These are phyloP conservation scores for Habroteleia sp. DNA, from an alignment of 2,888 invertebrate species.

Conservation along the genomic window DNA sequence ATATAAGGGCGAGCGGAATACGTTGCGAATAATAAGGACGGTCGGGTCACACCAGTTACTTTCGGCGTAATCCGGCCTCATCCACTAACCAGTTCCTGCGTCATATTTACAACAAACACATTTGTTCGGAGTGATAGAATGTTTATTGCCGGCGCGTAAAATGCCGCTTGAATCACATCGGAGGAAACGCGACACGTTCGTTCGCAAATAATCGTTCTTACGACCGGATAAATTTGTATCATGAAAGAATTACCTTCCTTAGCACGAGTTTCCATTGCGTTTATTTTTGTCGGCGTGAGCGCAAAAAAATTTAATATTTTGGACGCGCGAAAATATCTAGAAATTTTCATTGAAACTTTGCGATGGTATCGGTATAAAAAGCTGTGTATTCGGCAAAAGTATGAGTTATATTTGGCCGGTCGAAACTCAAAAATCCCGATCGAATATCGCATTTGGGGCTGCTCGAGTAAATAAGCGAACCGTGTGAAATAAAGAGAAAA, in stretches of 20 bases:
- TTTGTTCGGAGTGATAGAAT: constrained; percentile 41
- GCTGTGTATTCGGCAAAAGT: constrained; percentile 14
- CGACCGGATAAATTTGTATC: constrained; percentile 9
- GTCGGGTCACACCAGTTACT: constrained; percentile 73
- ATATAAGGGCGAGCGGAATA: constrained; percentile 71
- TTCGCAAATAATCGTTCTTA: constrained; percentile 4
- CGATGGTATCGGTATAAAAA: constrained; percentile 9
- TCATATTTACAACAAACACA: constrained; percentile 43
- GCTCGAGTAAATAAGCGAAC: constrained; percentile 24
- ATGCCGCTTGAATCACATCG: constrained; percentile 19
- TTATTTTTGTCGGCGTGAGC: not conserved
- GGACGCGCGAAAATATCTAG: constrained; percentile 3
- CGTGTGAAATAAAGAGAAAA: not conserved
- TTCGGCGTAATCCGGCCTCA: constrained; percentile 68
- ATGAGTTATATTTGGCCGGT: constrained; percentile 20
- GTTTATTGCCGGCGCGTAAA: constrained; percentile 32
- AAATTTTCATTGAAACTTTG: constrained; percentile 21
- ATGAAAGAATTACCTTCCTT: constrained; percentile 2
- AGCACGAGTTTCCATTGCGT: constrained; percentile 3
- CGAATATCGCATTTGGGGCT: not conserved
- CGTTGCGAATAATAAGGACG: constrained; percentile 73
- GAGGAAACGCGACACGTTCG: constrained; percentile 8
- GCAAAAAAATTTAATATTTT: constrained; percentile 22
- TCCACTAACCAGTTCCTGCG: constrained; percentile 12
- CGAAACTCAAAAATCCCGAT: constrained; percentile 20